Evolutionary conservation across 2,888 invertebrate species (phyloP).

Genomic region (Meiosimyza decipiens): DNA sequence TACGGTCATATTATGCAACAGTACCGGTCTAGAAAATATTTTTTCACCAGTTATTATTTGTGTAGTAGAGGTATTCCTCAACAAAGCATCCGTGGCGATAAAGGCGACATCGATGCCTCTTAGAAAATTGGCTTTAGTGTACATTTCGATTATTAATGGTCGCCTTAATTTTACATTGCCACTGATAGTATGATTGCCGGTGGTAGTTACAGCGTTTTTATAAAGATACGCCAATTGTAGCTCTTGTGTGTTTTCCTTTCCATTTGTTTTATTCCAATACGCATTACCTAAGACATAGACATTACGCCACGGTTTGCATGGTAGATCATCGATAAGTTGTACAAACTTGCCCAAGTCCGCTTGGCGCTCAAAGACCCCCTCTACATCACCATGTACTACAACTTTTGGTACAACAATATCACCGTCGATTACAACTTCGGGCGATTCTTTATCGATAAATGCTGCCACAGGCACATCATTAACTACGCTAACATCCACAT

Average conservation of each 20-base stretch:
- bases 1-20: conserved; percentile 42
- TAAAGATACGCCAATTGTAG: conserved; percentile 54
- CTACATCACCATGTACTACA: conserved; percentile 48
- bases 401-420: conserved; percentile 52
- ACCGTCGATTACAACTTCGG: conserved; percentile 45
- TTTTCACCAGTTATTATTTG: conserved; percentile 51
- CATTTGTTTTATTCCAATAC: conserved; percentile 46
- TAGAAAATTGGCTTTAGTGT: conserved; percentile 46
- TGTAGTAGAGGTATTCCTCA: conserved; percentile 39
- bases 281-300: conserved; percentile 54
- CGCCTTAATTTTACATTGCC: conserved; percentile 54
- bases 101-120: conserved; percentile 50
- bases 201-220: conserved; percentile 54
- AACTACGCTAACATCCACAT: conserved; percentile 53
- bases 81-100: conserved; percentile 55
- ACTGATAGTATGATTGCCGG: conserved; percentile 52
- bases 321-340: conserved; percentile 41
- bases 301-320: conserved; percentile 48
- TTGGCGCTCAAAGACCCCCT: conserved; percentile 40
- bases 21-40: conserved; percentile 43
- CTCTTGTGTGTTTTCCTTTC: conserved; percentile 37
- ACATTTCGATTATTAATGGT: conserved; percentile 49
- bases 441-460: conserved; percentile 52
- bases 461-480: conserved; percentile 48
- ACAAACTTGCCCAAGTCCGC: neutral